phyloP scores from a whole-genome alignment of 1,140 invertebrate species.

The Sitobion miscanthi region DNA sequence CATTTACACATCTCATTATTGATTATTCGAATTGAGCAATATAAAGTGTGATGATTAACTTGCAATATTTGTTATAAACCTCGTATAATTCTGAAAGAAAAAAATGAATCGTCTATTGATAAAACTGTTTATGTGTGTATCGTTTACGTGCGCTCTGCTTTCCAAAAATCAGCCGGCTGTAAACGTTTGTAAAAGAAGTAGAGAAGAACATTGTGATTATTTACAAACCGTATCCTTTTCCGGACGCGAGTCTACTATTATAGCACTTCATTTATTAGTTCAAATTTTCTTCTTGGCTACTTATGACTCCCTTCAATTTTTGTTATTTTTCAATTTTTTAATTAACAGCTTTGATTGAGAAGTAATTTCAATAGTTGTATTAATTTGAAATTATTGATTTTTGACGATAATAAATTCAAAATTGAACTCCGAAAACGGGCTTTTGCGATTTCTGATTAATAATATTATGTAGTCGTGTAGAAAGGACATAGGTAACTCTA shows the following conservation, averaged over 20 bases:
- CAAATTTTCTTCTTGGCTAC: neutral
- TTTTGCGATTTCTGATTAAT: neutral
- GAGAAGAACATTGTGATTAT: constrained; percentile 17
- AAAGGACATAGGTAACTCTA: neutral
- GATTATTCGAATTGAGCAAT: neutral
- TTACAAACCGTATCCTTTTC: constrained; percentile 42
- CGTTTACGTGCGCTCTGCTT: constrained; percentile 46
- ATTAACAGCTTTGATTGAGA: neutral
- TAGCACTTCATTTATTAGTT: neutral
- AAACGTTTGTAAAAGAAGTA: neutral
- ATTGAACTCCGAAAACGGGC: too few relatives aligned
- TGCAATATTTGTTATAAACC: neutral
- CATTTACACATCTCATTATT: constrained; percentile 4
- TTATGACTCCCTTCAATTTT: neutral
- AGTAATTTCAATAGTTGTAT: neutral
- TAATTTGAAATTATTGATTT: too few relatives aligned
- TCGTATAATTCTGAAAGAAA: neutral
- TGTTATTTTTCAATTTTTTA: neutral
- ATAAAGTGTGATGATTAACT: neutral
- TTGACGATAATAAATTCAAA: too few relatives aligned
- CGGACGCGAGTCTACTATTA: neutral
- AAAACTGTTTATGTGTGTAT: constrained; percentile 22
- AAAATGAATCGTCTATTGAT: constrained; percentile 20
- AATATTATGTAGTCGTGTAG: neutral
- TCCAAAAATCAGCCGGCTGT: constrained; percentile 39